These are phyloP conservation scores for Lasiommata megera DNA, from an alignment of 2,888 invertebrate genomes.

Conservation along the genomic window DNA sequence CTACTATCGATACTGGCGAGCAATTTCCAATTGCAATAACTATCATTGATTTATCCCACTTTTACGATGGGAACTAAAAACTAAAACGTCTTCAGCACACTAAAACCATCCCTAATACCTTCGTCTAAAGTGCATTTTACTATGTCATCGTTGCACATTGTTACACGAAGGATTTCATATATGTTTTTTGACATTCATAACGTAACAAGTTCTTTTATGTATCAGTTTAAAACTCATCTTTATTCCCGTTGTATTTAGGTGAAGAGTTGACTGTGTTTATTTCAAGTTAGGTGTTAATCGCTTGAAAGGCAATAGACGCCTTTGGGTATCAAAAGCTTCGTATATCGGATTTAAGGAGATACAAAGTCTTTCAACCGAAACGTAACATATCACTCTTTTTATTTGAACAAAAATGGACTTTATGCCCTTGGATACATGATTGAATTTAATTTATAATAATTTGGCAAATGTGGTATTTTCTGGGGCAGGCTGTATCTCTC, in stretches of 20 bases:
- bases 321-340: slow-evolving; percentile 32
- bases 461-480: not conserved
- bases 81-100: not conserved
- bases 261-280: slow-evolving; percentile 1
- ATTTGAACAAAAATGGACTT: slow-evolving; percentile 32
- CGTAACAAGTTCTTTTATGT: slow-evolving; percentile 1
- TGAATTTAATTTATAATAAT: slow-evolving; percentile 11
- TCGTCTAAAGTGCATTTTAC: slow-evolving; percentile 12
- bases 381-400: not conserved
- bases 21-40: slow-evolving; percentile 30
- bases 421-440: slow-evolving; percentile 22
- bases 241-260: not conserved
- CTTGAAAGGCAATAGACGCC: slow-evolving; percentile 30
- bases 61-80: slow-evolving; percentile 21
- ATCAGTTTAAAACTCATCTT: not conserved
- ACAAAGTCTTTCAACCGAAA: slow-evolving; percentile 5
- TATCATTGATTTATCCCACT: slow-evolving; percentile 30
- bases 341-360: slow-evolving; percentile 34
- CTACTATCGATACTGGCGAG: slow-evolving; percentile 23
- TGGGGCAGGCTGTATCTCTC: slow-evolving; percentile 16
- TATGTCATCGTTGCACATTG: not conserved
- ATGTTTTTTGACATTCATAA: slow-evolving; percentile 5
- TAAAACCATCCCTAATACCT: not conserved
- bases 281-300: slow-evolving; percentile 31
- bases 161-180: slow-evolving; percentile 21